phyloP scores from a whole-genome alignment of 2,113 vertebrate genomes.

The Piaya cayana region DNA sequence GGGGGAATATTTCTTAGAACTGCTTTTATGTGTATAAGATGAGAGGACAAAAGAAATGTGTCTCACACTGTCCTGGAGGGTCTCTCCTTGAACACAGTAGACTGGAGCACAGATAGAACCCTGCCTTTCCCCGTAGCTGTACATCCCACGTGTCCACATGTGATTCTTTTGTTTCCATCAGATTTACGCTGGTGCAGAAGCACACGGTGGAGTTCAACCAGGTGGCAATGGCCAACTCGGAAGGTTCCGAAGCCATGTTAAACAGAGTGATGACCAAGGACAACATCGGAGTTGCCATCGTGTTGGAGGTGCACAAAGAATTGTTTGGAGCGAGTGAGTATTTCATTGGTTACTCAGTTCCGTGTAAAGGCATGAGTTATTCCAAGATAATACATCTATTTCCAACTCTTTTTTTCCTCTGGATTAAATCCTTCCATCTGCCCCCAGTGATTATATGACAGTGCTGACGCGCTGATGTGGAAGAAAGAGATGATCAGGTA shows the following conservation, averaged over 20 bases:
- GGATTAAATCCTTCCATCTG: neutral
- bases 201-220: slow-evolving; percentile 99
- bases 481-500: neutral
- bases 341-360: fast-evolving
- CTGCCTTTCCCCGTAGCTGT: neutral
- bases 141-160: fast-evolving
- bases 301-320: slow-evolving; percentile 94
- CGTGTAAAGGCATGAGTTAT: fast-evolving
- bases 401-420: neutral
- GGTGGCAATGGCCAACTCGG: slow-evolving; percentile 98
- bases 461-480: neutral
- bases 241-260: slow-evolving; percentile 98
- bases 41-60: neutral
- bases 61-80: neutral
- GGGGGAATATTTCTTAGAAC: neutral
- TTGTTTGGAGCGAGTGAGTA: slow-evolving; percentile 87
- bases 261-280: slow-evolving; percentile 99
- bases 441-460: neutral
- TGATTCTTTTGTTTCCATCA: neutral
- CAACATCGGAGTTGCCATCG: slow-evolving; percentile 95
- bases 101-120: neutral
- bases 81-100: neutral
- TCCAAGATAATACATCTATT: neutral
- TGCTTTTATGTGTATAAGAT: neutral
- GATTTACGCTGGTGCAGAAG: slow-evolving; percentile 94